Base-by-base conservation (phyloP, 2,113 vertebrate species). In the Cnemophilus loriae region DNA sequence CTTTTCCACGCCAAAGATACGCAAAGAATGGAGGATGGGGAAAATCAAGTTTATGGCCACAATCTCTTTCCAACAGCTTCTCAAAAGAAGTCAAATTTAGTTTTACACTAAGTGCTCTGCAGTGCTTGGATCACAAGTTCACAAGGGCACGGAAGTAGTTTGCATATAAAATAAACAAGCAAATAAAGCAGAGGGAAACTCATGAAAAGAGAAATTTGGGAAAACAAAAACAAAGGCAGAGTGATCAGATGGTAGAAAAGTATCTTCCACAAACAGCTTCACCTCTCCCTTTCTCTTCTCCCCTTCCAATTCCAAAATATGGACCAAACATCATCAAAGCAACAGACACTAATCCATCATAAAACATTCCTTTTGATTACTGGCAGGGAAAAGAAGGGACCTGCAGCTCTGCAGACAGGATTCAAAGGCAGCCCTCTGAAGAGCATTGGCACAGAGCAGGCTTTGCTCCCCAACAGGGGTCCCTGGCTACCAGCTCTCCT, bases 121-220 rank as follows among this genome's bases (percentile, higher is more conserved):
- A 87, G 83, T 73, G 68, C 70, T 90, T 90, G 32, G 44, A 75
- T 90, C 65, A 68, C 53, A 92, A 83, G 86, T 96, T 95, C 93
- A 90, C n/a, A 80, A 92, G 75, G 83, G 27, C 79, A 79, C 5
- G 17, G 53, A 92, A 50, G 22, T 64, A 76, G 33, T 76, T 92
- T 83, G 86, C 44, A 46, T 84, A 60, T 37, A 85, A 92, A 90
- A 75, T 47, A 88, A 92, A 76, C 32, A 80, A 71, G 37, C 33
- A 79, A 92, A 85, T 49, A 75, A 92, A 88, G 59, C n/a, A 90
- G 73, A 64, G 64, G 57, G 11, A 90, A 94, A 41, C 30, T 68
- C 53, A 49, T 2, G 9, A 79, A 82, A 71, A 71, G 52, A 50
- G 23, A 18, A 82, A 67, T 41, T 10, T 32, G 44, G 20, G 6